Base-by-base conservation (phyloP, 2,113 vertebrate species). In the Hypocryptadius cinnamomeus region DNA sequence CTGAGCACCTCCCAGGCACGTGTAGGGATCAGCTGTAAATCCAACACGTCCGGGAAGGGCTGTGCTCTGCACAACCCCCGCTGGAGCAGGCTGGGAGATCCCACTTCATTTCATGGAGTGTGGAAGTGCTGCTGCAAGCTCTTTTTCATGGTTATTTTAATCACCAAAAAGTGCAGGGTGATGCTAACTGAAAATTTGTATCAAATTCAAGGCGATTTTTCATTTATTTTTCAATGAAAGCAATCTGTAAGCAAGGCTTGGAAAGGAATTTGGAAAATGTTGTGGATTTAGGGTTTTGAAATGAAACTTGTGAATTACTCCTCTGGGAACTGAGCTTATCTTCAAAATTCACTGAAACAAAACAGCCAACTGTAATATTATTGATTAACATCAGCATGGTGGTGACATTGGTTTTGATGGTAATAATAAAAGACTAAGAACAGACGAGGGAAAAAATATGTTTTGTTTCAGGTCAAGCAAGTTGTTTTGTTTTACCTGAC, bases 311-410 rank as follows among this genome's bases (percentile, higher is more conserved):
- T 57, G 25, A 68, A 56, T 56, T 50, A 35, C 16, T 78, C 47
- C 56, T 63, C 48, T 60, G 47, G 37, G 50, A 89, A 79, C 13
- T 0, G 10, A 85, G 35, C 37, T 91, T 51, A 42, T 40, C 70
- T 89, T 85, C 70, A 92, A 60, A 87, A 78, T 53, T 76, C 37
- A 39, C n/a, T 61, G 45, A 82, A 72, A 85, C 48, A 54, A 65
- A 73, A 3, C 79, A 57, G 35, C 19, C n/a, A 45, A 15, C 50
- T 50, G 10, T 48, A 72, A 17, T 81, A 20, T 56, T 87, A 64
- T n/a, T 65, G 66, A 70, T 35, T 65, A 48, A 33, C 33, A 65
- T 18, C 11, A 7, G 10, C 74, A 8, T 8, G 39, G 63, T 23
- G n/a, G n/a, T 39, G 57, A 85, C 61, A 27, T 22, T 65, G 37